phyloP scores from a whole-genome alignment of 1,140 invertebrate genomes.

The Drosophila guanche region DNA sequence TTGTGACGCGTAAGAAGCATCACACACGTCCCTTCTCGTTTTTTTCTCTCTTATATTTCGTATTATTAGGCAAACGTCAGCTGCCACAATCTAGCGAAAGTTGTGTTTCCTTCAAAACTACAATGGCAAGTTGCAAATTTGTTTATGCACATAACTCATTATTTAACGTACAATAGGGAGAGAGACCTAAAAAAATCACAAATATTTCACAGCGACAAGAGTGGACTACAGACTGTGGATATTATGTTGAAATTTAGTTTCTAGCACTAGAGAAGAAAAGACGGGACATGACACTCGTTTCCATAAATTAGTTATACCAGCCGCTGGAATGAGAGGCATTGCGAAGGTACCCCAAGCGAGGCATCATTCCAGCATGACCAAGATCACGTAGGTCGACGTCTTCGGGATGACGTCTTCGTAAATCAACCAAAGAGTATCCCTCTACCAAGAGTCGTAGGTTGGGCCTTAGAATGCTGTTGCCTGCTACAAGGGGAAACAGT shows the following conservation, averaged over 20 bases:
- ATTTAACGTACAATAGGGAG: slow-evolving; percentile 64
- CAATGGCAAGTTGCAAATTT: slow-evolving; percentile 53
- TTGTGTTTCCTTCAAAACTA: slow-evolving; percentile 23
- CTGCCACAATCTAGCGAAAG: slow-evolving; percentile 13
- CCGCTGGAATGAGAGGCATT: slow-evolving; percentile 19
- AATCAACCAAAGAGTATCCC: slow-evolving; percentile 21
- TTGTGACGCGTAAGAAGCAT: too few species aligned
- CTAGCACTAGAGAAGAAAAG: slow-evolving; percentile 45
- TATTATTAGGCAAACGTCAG: slow-evolving; percentile 23
- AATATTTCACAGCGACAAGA: slow-evolving; percentile 64
- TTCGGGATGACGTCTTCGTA: slow-evolving; percentile 15
- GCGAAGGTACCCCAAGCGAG: background rate
- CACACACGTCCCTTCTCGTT: too few species aligned
- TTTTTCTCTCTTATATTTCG: slow-evolving; percentile 23
- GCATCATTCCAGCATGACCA: slow-evolving; percentile 26
- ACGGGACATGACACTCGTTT: slow-evolving; percentile 65
- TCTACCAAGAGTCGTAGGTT: slow-evolving; percentile 18
- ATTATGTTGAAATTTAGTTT: slow-evolving; percentile 30
- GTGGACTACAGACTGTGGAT: slow-evolving; percentile 49
- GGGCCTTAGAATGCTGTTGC: slow-evolving; percentile 17
- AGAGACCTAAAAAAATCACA: slow-evolving; percentile 43
- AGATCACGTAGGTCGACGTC: slow-evolving; percentile 54
- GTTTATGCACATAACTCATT: slow-evolving; percentile 38
- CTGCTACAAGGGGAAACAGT: slow-evolving; percentile 47
- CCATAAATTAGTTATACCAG: slow-evolving; percentile 41